phyloP scores from a whole-genome alignment of 2,888 invertebrate genomes.

The Scrobipalpa costella region DNA sequence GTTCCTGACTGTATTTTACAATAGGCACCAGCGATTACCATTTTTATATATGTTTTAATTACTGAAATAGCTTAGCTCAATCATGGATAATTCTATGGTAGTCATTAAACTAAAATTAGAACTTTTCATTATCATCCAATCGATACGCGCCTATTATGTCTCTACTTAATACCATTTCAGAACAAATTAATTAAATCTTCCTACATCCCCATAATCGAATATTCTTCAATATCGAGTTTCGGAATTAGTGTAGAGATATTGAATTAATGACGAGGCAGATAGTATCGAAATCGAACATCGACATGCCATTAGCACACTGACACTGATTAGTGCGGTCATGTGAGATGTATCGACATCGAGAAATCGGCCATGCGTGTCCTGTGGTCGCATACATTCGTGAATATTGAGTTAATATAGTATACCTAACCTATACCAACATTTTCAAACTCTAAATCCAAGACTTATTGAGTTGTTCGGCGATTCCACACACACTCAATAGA shows the following conservation, averaged over 20 bases:
- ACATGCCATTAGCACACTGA: constrained; percentile 11
- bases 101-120: background rate
- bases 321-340: constrained; percentile 15
- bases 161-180: background rate
- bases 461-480: too few relatives aligned
- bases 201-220: background rate
- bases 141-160: background rate
- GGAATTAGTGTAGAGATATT: background rate
- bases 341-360: constrained; percentile 13
- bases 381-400: background rate
- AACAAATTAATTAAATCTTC: background rate
- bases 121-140: background rate
- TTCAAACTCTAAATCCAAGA: too few relatives aligned
- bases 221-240: constrained; percentile 1
- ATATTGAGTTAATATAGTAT: background rate
- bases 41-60: too few relatives aligned
- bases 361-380: background rate
- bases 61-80: background rate
- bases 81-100: background rate
- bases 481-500: too few relatives aligned
- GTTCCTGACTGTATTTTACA: too few relatives aligned
- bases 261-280: background rate
- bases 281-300: constrained; percentile 6
- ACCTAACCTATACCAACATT: background rate
- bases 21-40: too few relatives aligned